Evolutionary conservation across 2,888 invertebrate species (phyloP).

Genomic region (Creontiades dilutus): DNA sequence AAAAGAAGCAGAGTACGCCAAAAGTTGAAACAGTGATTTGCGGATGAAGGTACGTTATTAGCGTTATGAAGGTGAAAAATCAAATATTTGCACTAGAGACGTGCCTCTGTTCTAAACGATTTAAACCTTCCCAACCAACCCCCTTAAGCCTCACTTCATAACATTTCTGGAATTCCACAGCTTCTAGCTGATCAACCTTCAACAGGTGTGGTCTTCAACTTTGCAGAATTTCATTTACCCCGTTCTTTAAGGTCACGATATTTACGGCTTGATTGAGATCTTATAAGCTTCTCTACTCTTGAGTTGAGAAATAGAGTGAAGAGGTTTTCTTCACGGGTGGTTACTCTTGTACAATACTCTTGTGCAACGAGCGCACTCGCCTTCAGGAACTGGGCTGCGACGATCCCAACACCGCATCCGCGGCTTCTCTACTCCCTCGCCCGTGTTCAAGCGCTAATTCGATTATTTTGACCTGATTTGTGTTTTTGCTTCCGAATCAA

Average conservation of each 20-base stretch:
- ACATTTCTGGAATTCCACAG: too few relatives aligned
- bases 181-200: too few relatives aligned
- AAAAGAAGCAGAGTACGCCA: too few relatives aligned
- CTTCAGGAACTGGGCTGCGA: slow-evolving; percentile 6
- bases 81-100: too few relatives aligned
- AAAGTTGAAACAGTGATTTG: too few relatives aligned
- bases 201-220: too few relatives aligned
- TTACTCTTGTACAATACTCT: slow-evolving; percentile 54
- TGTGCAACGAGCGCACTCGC: slow-evolving; percentile 33
- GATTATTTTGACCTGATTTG: slow-evolving; percentile 37
- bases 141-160: too few relatives aligned
- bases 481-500: background rate
- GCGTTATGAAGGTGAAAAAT: too few relatives aligned
- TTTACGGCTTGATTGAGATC: background rate
- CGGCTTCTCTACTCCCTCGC: background rate
- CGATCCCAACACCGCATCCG: background rate
- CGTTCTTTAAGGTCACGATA: background rate
- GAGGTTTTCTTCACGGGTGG: slow-evolving; percentile 44
- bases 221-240: too few relatives aligned
- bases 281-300: background rate
- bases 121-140: too few relatives aligned
- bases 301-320: slow-evolving; percentile 19
- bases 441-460: slow-evolving; percentile 10
- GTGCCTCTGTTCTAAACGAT: too few relatives aligned
- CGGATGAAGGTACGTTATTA: too few relatives aligned